Evolutionary conservation across 2,113 vertebrate genomes (phyloP), one percentile per base, ranked within the genome.

Genomic region (Stegastes partitus): DNA sequence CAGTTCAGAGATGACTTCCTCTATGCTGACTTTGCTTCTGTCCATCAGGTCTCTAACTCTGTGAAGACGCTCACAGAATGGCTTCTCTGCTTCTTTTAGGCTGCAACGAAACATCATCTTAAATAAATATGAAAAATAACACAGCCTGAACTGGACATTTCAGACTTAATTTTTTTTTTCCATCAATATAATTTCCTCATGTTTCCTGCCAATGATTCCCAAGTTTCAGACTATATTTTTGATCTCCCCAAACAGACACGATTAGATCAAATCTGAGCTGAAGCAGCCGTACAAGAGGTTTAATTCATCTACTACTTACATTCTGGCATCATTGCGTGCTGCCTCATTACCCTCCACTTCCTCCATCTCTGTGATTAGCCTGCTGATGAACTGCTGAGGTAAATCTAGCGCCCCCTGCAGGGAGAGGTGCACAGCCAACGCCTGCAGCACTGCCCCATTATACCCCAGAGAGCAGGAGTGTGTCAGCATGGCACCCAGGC

Each of bases 391-490:
- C 69, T 96, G 94, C 54, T 93, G 94, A 50, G 95, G 96, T 22
- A 87, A 37, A 10, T 87, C 85, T 15, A 96, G 90, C 0, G 95
- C 95, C 5, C 96, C 98, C 87, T 96, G 96, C 74, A 99, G 91
- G 0, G 98, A 96, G 3, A 97, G 94, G 79, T 99, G 96, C 86
- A 99, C 97, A 0, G 98, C 98, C 81, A 99, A 84, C 1, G 97
- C 97, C 92, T 99, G 97, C 82, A 99, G 94, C 66, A 98, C 92
- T 28, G 97, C 98, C 0, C 98, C 98, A 0, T 99, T 99, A 78
- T 99, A 99, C 49, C 98, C 98, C 92, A 99, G 89, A 63, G 97
- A 98, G 87, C 97, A 98, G 82, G 97, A 94, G 16, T 99, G 98
- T 11, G 98, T 99, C 67, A 99, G 86, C 94, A 97, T 96, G 0